Evolutionary conservation across 2,113 vertebrate genomes (phyloP).

Genomic region (Colistium nudipinnis): DNA sequence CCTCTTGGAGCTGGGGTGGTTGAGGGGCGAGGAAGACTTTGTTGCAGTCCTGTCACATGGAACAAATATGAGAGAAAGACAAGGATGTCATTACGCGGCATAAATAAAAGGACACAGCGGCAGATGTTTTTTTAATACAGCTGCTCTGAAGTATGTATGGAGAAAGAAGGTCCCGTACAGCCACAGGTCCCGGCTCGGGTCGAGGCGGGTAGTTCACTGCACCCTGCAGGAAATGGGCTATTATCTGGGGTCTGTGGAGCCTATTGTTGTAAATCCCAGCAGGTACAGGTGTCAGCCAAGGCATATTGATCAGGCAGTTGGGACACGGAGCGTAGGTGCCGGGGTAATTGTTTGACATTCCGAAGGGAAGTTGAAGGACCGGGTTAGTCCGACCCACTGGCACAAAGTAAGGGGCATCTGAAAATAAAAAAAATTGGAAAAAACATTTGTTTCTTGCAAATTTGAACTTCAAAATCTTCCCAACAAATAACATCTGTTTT

Average conservation of each 20-base stretch:
- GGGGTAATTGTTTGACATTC: slow-evolving; percentile 13
- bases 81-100: background rate
- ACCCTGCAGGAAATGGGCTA: slow-evolving; percentile 25
- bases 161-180: slow-evolving; percentile 27
- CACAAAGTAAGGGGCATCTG: no score
- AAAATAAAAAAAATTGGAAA: background rate
- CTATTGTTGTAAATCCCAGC: background rate
- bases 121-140: background rate
- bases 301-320: slow-evolving; percentile 29
- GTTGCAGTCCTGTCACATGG: background rate
- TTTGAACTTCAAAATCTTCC: no score
- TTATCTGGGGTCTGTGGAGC: background rate
- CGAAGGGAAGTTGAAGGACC: slow-evolving; percentile 23
- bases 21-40: background rate
- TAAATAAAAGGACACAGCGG: no score
- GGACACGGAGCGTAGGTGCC: slow-evolving; percentile 20
- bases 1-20: background rate
- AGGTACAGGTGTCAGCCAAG: background rate
- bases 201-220: background rate
- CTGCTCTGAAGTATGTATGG: no score
- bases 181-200: background rate
- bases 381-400: background rate
- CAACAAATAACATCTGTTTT: no score
- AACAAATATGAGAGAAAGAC: background rate
- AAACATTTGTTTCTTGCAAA: background rate